Evolutionary conservation across 2,888 invertebrate species (phyloP).

Genomic region (Eupithecia dodoneata): DNA sequence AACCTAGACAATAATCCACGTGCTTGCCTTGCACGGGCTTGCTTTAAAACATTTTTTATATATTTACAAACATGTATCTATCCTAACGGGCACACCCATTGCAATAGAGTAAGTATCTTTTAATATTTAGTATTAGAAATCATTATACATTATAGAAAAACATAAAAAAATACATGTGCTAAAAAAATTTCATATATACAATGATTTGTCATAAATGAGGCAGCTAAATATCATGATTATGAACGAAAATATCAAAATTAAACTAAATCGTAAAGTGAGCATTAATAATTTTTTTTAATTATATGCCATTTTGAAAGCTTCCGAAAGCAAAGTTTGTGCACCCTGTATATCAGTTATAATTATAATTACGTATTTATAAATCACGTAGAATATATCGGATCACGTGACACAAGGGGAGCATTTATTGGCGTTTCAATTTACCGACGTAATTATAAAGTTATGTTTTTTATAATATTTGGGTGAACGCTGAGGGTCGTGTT

Average conservation of each 20-base stretch:
- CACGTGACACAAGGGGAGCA: conserved; percentile 57
- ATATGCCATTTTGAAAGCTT: background rate
- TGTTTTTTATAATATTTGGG: conserved; percentile 49
- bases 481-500: conserved; percentile 51
- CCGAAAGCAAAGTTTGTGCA: conserved; percentile 9
- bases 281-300: background rate
- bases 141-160: too few species aligned
- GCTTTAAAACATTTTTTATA: background rate
- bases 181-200: too few species aligned
- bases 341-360: conserved; percentile 32
- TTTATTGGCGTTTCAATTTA: conserved; percentile 54
- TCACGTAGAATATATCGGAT: conserved; percentile 47
- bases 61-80: too few species aligned
- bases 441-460: conserved; percentile 48
- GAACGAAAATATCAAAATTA: too few species aligned
- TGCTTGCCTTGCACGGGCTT: background rate
- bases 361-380: conserved; percentile 28
- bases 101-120: too few species aligned
- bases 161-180: too few species aligned
- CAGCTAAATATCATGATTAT: too few species aligned
- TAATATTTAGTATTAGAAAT: too few species aligned
- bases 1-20: too few species aligned
- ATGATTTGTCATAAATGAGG: too few species aligned
- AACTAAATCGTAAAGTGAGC: too few species aligned
- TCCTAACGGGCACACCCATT: too few species aligned